Evolutionary conservation across 1,140 invertebrate species (phyloP).

Genomic region (Anadara kagoshimensis): DNA sequence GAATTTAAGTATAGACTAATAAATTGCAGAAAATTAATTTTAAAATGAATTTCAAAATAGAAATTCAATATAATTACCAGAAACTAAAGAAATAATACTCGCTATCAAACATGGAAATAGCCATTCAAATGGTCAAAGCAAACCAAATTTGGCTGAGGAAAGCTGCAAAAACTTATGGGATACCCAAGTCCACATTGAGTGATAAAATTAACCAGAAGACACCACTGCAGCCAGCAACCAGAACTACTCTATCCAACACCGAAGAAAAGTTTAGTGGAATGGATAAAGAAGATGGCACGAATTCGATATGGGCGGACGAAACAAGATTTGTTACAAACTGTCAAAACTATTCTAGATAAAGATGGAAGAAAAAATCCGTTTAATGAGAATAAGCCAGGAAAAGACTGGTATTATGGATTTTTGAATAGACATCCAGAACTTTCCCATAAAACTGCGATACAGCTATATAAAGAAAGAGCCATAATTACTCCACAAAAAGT

Average conservation of each 20-base stretch:
- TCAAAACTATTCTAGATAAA: background rate
- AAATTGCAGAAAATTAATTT: too few species aligned
- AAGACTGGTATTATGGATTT: slow-evolving; percentile 22
- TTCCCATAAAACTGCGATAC: background rate
- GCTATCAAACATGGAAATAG: background rate
- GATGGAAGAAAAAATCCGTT: background rate
- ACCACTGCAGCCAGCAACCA: background rate
- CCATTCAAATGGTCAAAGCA: background rate
- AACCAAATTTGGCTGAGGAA: background rate
- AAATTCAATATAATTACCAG: too few species aligned
- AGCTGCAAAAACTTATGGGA: background rate
- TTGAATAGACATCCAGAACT: background rate
- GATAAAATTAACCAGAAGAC: background rate
- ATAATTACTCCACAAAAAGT: background rate
- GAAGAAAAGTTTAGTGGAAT: background rate
- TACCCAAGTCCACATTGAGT: background rate
- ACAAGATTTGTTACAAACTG: background rate
- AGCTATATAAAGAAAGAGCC: background rate
- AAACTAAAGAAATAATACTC: too few species aligned
- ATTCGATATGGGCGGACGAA: background rate
- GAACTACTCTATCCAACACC: background rate
- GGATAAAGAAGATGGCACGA: background rate
- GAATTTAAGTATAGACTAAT: too few species aligned
- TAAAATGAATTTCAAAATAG: too few species aligned
- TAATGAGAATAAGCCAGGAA: slow-evolving; percentile 14